A percentile compares a stretch with the other conserved stretches of the same genome.
These are phyloP conservation scores for Acanthiza pusilla DNA, from an alignment of 2,797 vertebrate species.

Conservation along the genomic window DNA sequence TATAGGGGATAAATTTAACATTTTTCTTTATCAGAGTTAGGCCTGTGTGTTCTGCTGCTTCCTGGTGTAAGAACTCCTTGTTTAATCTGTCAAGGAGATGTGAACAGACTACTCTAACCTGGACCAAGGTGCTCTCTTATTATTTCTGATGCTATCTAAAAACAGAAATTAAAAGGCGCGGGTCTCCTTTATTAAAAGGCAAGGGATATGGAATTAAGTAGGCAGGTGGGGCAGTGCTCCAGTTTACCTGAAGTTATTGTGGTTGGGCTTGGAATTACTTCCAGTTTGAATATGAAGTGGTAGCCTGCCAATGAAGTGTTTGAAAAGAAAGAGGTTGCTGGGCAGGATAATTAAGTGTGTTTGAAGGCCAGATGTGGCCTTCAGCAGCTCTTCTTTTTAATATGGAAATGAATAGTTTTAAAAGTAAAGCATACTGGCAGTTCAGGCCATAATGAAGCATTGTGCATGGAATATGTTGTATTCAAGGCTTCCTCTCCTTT, in stretches of 20 bases:
- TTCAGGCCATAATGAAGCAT: not conserved
- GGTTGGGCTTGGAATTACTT: not conserved
- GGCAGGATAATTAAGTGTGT: not conserved
- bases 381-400: not conserved
- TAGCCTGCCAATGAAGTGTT: not conserved
- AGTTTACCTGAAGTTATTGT: not conserved
- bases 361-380: not conserved
- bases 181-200: not conserved
- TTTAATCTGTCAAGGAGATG: not conserved
- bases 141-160: not conserved
- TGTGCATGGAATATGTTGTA: not conserved
- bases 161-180: not conserved
- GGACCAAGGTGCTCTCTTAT: not conserved
- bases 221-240: not conserved
- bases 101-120: not conserved
- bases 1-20: not conserved
- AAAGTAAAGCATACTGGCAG: not conserved
- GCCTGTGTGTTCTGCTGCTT: not conserved
- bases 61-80: not conserved
- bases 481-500: not conserved
- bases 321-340: not conserved
- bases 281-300: not conserved
- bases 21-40: not conserved
- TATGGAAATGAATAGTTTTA: not conserved
- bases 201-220: not conserved